Evolutionary conservation across 2,888 invertebrate genomes (phyloP), one percentile per base, ranked within the genome.

Genomic region (Watsonalla cultraria): DNA sequence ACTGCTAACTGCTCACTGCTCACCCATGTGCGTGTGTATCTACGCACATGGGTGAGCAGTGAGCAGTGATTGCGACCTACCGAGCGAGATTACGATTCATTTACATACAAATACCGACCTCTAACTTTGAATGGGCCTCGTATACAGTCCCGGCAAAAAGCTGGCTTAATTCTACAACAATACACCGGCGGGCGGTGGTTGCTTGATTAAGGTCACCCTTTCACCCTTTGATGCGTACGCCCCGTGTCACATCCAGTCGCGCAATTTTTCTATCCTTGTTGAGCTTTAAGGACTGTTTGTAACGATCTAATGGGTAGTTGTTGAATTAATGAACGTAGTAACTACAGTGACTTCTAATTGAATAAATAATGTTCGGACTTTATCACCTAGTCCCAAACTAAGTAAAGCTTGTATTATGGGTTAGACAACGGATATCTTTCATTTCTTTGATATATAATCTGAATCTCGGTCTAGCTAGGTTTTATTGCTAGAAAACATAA

Each of bases 81-180:
- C 62, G 68, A 60, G 74, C 66, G 70, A 85, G 87, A 86, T 88
- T 86, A 86, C 84, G 77, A 69, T 77, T 82, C 79, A 90, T 90
- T 90, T 85, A 82, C 90, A 89, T 90, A 87, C 82, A 87, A 89
- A 90, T 87, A 83, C 78, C 62, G 66, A 66, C 82, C 76, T 77
- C 76, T 70, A 83, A 85, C 77, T 89, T 85, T 83, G 83, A 86
- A 88, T 86, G 82, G 82, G 74, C 72, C 76, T 65, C 68, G 73
- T 70, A 80, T 80, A 84, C 85, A 86, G 87, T 87, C 83, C 79
- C 72, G 78, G 78, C 88, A 89, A 90, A 90, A 90, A 87, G 81
- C 81, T 70, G 73, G 77, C 76, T 82, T 84, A 84, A 86, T 86
- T 82, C 85, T 84, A 85, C 82, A 87, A 87, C 86, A 82, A 82